Evolutionary conservation across 2,113 vertebrate species (phyloP), one percentile per base, ranked within the genome.

Genomic region (Melanotaenia duboulayi): DNA sequence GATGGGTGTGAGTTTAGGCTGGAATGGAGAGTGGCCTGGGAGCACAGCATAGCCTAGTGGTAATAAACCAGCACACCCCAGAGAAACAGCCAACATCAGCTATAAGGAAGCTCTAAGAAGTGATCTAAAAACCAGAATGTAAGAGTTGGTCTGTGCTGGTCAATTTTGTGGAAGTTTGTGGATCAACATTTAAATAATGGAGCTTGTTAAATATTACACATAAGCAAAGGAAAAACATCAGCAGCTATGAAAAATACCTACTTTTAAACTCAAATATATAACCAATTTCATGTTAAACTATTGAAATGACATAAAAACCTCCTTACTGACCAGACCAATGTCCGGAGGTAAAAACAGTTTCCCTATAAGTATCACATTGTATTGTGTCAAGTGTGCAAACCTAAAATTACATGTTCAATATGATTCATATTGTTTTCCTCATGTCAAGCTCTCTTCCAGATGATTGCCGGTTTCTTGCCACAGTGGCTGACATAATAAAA

Each of bases 1-100:
- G 84, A 90, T 87, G 90, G 83, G 91, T 78, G 74, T 82, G 81
- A 81, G 90, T 78, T 76, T 42, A 50, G 85, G 64, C 71, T 65
- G 44, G 76, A 60, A 65, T 54, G 63, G 23, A 81, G 88, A 76
- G 69, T 74, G 81, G 82, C 62, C 80, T 79, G 80, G 81, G 85
- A 89, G 83, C 79, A 77, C 69, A 72, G 85, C 71, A 71, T 59
- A 83, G 81, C 71, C 85, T 84, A 64, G 75, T 71, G 81, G 83
- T 85, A 80, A 84, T 86, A 76, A 81, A 78, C 32, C 75, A 67
- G 76, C 69, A 71, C 81, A 75, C 75, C 80, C 77, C 71, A 69
- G 82, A 78, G 76, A 68, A 51, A 79, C 71, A 62, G 39, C 46
- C 57, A 13, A 4, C 59, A 28, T 48, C 20, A 59, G 66, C 59